phyloP scores from a whole-genome alignment of 1,140 invertebrate species.

The Contarinia nasturtii region DNA sequence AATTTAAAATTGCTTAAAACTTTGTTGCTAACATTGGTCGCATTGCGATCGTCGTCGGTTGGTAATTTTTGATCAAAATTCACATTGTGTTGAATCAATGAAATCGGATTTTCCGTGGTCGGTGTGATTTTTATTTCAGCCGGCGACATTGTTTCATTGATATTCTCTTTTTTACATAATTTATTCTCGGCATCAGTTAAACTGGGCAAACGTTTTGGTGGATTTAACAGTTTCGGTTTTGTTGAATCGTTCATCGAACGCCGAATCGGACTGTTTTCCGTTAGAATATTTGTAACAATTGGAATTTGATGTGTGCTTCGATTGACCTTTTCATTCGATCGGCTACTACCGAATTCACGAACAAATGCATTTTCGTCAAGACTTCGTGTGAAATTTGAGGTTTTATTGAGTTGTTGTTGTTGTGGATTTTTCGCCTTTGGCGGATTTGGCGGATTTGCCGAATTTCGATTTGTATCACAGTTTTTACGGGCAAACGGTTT shows the following conservation, averaged over 20 bases:
- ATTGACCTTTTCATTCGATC: conserved; percentile 20
- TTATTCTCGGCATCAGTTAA: conserved; percentile 24
- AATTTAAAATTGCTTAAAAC: conserved; percentile 27
- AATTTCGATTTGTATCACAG: conserved; percentile 4
- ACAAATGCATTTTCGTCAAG: conserved; percentile 49
- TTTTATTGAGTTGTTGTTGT: conserved; percentile 28
- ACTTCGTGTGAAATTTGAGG: conserved; percentile 45
- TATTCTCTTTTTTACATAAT: conserved; percentile 9
- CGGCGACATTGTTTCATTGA: conserved; percentile 5
- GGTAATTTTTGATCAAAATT: conserved; percentile 5
- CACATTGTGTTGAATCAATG: conserved; percentile 30
- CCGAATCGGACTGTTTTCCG: conserved; percentile 24
- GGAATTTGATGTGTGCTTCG: conserved; percentile 16
- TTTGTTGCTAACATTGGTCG: conserved; percentile 18
- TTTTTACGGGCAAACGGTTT: conserved; percentile 12
- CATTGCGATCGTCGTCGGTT: conserved; percentile 25
- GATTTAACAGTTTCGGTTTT: conserved; percentile 28
- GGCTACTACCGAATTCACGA: conserved; percentile 32
- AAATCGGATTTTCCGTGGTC: conserved; percentile 35
- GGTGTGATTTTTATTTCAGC: conserved; percentile 26
- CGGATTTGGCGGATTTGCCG: conserved; percentile 5
- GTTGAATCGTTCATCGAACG: conserved; percentile 24
- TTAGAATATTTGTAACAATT: conserved; percentile 21
- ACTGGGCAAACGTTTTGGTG: conserved; percentile 34
- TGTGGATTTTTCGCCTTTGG: conserved; percentile 13